Conservation (phyloP, 2,888 invertebrate genomes). For the Aleiodes leptofemur region DNA sequence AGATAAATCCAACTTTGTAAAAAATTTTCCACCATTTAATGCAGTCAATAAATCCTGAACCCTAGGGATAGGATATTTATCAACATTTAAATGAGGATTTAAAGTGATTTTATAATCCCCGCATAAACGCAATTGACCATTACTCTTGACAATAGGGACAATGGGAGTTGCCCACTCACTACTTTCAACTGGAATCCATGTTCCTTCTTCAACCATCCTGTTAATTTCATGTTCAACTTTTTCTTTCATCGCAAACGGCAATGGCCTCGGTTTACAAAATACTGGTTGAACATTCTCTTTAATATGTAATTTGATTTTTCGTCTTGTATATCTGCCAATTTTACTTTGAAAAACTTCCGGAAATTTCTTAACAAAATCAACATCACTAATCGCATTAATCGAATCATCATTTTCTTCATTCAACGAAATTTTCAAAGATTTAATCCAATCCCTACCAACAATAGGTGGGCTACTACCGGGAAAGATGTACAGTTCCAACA, state of each 20-base stretch:
- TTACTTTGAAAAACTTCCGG: conserved; percentile 27
- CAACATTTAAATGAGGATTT: conserved; percentile 60
- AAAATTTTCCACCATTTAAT: conserved; percentile 60
- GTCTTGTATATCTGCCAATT: conserved; percentile 33
- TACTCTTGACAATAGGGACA: conserved; percentile 66
- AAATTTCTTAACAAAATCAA: conserved; percentile 29
- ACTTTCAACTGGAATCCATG: conserved; percentile 54
- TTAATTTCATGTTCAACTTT: conserved; percentile 59
- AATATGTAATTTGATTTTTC: conserved; percentile 47
- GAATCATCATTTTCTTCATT: conserved; percentile 31
- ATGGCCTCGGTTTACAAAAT: conserved; percentile 55
- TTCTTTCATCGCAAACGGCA: conserved; percentile 59
- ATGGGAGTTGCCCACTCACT: conserved; percentile 66
- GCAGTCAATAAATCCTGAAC: conserved; percentile 56
- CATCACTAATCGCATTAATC: neutral
- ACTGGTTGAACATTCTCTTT: conserved; percentile 51
- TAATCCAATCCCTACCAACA: too few relatives aligned
- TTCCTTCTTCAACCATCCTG: conserved; percentile 50
- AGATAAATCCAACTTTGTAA: conserved; percentile 68
- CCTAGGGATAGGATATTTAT: conserved; percentile 58
- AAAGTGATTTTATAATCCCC: conserved; percentile 67
- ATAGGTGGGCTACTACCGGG: too few relatives aligned
- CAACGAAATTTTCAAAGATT: neutral
- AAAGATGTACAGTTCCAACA: too few relatives aligned
- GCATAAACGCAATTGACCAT: conserved; percentile 65